phyloP scores from a whole-genome alignment of 37 sponge, comb jelly and placozoan genomes.

The Lycopodina hypogea region DNA sequence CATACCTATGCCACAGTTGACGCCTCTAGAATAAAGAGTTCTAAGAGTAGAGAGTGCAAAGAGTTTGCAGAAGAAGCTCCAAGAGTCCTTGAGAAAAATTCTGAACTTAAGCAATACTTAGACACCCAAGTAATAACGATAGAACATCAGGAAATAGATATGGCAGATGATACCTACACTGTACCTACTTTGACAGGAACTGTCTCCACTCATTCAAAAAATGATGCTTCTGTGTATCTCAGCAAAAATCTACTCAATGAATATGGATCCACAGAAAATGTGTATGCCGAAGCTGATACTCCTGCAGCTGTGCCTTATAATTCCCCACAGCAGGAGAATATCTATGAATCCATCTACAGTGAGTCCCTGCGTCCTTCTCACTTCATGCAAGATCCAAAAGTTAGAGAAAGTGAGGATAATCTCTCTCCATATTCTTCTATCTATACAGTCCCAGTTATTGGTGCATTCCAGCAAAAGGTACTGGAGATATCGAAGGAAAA shows the following conservation, averaged over 20 bases:
- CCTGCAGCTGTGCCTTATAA: background rate
- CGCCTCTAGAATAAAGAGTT: background rate
- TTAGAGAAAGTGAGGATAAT: background rate
- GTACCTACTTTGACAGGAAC: background rate
- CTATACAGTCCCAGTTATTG: constrained; percentile 22
- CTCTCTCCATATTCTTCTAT: constrained; percentile 8
- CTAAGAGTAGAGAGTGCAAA: too few species aligned
- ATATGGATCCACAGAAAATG: background rate
- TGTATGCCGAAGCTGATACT: background rate
- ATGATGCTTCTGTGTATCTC: too few species aligned
- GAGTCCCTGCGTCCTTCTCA: constrained; percentile 26
- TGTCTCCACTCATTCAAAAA: background rate
- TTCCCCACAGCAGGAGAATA: background rate
- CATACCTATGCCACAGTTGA: background rate
- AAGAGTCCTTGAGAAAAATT: background rate
- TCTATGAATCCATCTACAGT: constrained; percentile 11
- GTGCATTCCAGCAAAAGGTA: background rate
- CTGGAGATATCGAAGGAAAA: constrained; percentile 20
- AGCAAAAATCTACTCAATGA: too few species aligned
- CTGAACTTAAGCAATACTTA: background rate
- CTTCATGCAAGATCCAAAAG: constrained; percentile 3
- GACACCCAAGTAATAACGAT: background rate
- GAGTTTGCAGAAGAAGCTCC: background rate
- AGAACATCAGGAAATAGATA: background rate
- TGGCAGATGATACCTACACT: background rate